A percentile compares a stretch with the other conserved stretches of the same genome.
Conservation (phyloP, 2,797 vertebrate species). For the Tiaroga cobitis region DNA sequence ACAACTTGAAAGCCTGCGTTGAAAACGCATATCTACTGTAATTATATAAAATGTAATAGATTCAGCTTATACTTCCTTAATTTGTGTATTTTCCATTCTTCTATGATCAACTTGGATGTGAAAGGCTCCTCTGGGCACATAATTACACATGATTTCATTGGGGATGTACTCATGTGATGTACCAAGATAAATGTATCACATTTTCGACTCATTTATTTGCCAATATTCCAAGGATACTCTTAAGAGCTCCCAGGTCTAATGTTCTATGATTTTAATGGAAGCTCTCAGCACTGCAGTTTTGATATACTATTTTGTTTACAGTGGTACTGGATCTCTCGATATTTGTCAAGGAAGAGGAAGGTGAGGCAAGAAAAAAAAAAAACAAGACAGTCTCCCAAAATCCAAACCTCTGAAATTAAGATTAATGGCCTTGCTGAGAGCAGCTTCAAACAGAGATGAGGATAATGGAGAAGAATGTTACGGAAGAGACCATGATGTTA, state of each 20-base stretch:
- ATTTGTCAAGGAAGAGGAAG: constrained; percentile 53
- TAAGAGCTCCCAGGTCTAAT: constrained; percentile 63
- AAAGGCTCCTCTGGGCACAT: constrained; percentile 66
- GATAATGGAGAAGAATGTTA: constrained; percentile 10
- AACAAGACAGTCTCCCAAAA: constrained; percentile 67
- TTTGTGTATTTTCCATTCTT: constrained; percentile 60
- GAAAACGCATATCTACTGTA: neutral
- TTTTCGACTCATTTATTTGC: constrained; percentile 74
- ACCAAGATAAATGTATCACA: constrained; percentile 67
- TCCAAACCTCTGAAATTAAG: constrained; percentile 73
- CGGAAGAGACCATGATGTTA: neutral
- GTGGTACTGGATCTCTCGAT: constrained; percentile 55
- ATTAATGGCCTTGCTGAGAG: constrained; percentile 71
- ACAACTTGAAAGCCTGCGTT: constrained; percentile 45
- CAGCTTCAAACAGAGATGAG: constrained; percentile 61
- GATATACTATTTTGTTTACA: constrained; percentile 67
- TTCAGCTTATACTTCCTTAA: constrained; percentile 58
- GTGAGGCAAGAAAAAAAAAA: constrained; percentile 50
- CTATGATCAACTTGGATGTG: constrained; percentile 63
- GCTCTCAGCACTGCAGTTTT: constrained; percentile 56
- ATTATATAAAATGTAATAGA: constrained; percentile 69
- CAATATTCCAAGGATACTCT: constrained; percentile 65
- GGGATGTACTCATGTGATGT: constrained; percentile 57
- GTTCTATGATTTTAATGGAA: constrained; percentile 66
- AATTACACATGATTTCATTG: constrained; percentile 70